Evolutionary conservation across 2,113 vertebrate genomes (phyloP).

Genomic region (Coregonus clupeaformis): DNA sequence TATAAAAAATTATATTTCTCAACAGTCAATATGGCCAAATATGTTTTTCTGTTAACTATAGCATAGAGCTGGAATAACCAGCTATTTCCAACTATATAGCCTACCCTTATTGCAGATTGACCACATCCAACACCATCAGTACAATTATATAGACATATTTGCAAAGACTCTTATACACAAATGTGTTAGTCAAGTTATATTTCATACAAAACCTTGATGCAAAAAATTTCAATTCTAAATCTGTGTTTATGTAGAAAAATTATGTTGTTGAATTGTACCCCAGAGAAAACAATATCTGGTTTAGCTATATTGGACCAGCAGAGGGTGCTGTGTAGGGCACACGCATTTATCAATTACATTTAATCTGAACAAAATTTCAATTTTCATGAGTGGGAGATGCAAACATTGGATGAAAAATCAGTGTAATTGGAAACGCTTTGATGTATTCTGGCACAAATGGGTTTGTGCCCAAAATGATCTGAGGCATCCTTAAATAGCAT

Average conservation of each 20-base stretch:
- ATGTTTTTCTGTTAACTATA: neutral
- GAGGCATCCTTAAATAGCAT: conserved; percentile 66
- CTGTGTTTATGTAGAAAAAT: conserved; percentile 24
- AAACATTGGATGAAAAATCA: conserved; percentile 73
- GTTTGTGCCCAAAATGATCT: conserved; percentile 67
- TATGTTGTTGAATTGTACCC: conserved; percentile 18
- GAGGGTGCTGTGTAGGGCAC: conserved; percentile 63
- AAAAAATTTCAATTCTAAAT: neutral
- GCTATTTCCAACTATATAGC: neutral
- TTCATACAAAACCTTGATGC: neutral
- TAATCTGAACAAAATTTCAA: conserved; percentile 75
- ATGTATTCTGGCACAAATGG: conserved; percentile 72
- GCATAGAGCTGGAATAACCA: conserved; percentile 14
- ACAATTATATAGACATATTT: neutral
- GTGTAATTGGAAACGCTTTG: conserved; percentile 69
- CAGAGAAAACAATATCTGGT: conserved; percentile 9
- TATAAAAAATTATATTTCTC: neutral
- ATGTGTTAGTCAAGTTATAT: neutral
- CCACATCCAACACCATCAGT: neutral
- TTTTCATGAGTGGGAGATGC: conserved; percentile 73
- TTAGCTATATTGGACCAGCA: conserved; percentile 48
- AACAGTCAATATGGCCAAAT: neutral
- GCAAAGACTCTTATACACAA: neutral
- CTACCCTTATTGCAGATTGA: neutral
- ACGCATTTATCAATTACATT: conserved; percentile 68